phyloP scores from a whole-genome alignment of 2,797 vertebrate species.

The Chaetophractus vellerosus region DNA sequence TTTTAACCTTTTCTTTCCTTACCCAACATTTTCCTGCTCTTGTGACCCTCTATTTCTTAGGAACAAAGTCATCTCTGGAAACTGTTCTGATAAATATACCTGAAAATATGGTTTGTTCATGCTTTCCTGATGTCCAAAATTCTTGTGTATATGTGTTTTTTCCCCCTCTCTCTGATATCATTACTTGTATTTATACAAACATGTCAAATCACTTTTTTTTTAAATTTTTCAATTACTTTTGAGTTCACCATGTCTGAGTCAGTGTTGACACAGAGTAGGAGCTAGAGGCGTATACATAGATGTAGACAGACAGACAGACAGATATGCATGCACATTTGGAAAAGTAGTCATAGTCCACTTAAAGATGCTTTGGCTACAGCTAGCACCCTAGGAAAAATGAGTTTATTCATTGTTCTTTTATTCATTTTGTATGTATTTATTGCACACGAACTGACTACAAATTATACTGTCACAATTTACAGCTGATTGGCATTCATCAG shows the following conservation, averaged over 20 bases:
- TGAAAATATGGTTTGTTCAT: conserved; percentile 26
- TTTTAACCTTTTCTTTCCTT: not conserved
- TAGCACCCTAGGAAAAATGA: not conserved
- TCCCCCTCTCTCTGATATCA: not conserved
- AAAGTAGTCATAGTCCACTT: not conserved
- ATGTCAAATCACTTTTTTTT: not conserved
- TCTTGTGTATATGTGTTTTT: not conserved
- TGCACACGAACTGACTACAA: not conserved
- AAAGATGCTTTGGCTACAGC: not conserved
- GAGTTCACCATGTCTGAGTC: not conserved
- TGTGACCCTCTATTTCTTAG: not conserved
- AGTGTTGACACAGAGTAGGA: not conserved
- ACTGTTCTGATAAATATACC: not conserved
- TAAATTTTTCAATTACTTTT: not conserved
- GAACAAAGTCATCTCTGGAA: conserved; percentile 34
- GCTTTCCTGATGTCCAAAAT: conserved; percentile 6
- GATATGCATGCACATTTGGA: not conserved
- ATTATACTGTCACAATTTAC: not conserved
- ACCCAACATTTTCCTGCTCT: conserved; percentile 1
- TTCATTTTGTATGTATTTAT: not conserved
- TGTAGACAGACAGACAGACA: not conserved
- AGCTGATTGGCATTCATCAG: not conserved
- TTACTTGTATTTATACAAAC: not conserved
- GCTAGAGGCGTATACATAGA: not conserved
- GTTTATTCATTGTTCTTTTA: not conserved